phyloP scores from a whole-genome alignment of 1,140 invertebrate species.

The Neelides sp. region DNA sequence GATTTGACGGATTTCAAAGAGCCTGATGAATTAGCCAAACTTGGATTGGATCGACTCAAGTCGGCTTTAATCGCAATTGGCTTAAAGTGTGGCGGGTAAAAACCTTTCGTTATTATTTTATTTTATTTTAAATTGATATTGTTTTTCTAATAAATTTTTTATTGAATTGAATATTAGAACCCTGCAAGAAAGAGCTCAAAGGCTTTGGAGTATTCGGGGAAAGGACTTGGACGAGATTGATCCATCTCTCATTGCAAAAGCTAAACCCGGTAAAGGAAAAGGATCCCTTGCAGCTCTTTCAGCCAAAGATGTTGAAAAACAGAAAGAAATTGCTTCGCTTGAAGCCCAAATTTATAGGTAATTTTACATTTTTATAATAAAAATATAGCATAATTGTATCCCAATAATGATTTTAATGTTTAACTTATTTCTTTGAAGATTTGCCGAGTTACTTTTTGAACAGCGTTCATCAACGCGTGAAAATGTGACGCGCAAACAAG shows the following conservation, averaged over 20 bases:
- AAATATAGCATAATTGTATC: not conserved
- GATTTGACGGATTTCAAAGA: slow-evolving; percentile 89
- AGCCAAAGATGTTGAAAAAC: slow-evolving; percentile 48
- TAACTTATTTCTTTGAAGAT: slow-evolving; percentile 38
- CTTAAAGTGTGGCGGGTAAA: slow-evolving; percentile 89
- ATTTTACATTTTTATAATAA: slow-evolving; percentile 4
- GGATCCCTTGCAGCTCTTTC: slow-evolving; percentile 36
- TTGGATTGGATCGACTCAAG: slow-evolving; percentile 93
- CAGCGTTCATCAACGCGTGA: slow-evolving; percentile 86
- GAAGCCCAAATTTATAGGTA: slow-evolving; percentile 79
- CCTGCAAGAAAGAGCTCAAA: slow-evolving; percentile 86
- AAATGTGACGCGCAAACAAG: slow-evolving; percentile 96
- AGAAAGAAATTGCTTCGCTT: slow-evolving; percentile 62
- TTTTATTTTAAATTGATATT: slow-evolving; percentile 7
- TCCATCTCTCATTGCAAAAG: slow-evolving; percentile 78
- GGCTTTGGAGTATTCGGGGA: slow-evolving; percentile 90
- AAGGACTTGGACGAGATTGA: slow-evolving; percentile 70
- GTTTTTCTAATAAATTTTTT: slow-evolving; percentile 30
- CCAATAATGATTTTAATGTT: not conserved
- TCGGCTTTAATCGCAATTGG: slow-evolving; percentile 93
- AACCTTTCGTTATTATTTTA: not conserved
- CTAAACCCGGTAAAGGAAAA: slow-evolving; percentile 49
- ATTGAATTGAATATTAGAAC: slow-evolving; percentile 46
- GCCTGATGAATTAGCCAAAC: slow-evolving; percentile 91
- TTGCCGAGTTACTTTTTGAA: slow-evolving; percentile 65